phyloP scores from a whole-genome alignment of 2,113 vertebrate genomes.

The Lynx canadensis region DNA sequence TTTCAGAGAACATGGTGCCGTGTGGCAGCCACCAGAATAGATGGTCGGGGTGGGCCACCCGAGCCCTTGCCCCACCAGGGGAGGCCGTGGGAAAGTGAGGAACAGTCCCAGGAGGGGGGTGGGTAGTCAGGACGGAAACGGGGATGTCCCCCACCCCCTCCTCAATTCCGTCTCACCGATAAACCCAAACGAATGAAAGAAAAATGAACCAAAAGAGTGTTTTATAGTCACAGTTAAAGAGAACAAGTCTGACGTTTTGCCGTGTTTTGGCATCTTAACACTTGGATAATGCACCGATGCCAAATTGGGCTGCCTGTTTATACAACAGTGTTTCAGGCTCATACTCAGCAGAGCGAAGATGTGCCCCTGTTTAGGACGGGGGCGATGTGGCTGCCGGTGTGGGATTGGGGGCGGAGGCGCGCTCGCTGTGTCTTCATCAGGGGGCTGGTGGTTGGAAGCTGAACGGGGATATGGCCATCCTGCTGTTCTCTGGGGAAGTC shows the following conservation, averaged over 20 bases:
- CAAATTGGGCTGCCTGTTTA: too few relatives aligned
- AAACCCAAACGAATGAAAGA: not conserved
- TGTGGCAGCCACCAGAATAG: too few relatives aligned
- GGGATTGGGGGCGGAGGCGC: rapidly evolving
- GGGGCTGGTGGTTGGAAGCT: not conserved
- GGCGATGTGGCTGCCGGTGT: rapidly evolving
- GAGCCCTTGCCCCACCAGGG: rapidly evolving
- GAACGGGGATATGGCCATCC: rapidly evolving
- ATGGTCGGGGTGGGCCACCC: rapidly evolving
- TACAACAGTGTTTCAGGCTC: too few relatives aligned
- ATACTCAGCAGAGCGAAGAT: not conserved
- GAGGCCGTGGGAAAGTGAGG: not conserved
- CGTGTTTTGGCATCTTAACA: not conserved
- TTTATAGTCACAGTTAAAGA: not conserved
- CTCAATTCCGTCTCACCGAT: not conserved
- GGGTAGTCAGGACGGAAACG: rapidly evolving
- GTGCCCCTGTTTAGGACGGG: not conserved
- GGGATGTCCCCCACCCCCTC: not conserved
- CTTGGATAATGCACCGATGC: not conserved
- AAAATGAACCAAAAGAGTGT: not conserved
- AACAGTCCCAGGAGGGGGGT: too few relatives aligned
- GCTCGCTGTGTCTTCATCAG: not conserved
- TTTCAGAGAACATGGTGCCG: not conserved
- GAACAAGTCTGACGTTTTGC: not conserved
- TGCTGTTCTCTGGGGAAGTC: not conserved